Percentiles rank a stretch among this genome's conserved stretches.
Evolutionary conservation across 2,797 vertebrate genomes (phyloP).

Genomic region (Alca torda): DNA sequence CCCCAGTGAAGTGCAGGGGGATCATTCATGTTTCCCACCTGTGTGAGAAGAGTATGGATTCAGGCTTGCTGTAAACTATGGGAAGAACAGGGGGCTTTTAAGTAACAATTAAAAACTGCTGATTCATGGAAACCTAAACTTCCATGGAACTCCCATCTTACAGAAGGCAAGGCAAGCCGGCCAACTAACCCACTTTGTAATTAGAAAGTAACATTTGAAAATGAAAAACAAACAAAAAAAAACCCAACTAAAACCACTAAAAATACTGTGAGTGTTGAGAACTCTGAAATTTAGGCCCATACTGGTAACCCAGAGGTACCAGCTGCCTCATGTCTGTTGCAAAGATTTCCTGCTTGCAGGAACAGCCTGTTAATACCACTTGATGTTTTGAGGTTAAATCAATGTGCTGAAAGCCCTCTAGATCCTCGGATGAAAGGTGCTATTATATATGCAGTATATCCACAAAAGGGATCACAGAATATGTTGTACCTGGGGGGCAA

Average conservation of each 20-base stretch:
- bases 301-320: not conserved
- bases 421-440: not conserved
- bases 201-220: not conserved
- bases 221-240: not conserved
- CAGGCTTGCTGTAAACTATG: not conserved
- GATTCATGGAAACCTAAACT: not conserved
- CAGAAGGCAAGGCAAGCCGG: not conserved
- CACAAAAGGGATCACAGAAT: not conserved
- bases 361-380: not conserved
- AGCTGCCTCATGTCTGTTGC: not conserved
- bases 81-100: not conserved
- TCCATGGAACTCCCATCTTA: not conserved
- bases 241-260: too few relatives aligned
- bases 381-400: conserved; percentile 27
- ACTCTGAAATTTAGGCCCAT: not conserved
- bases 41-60: not conserved
- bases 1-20: not conserved
- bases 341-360: not conserved
- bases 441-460: not conserved
- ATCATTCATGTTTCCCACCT: not conserved
- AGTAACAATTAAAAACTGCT: not conserved
- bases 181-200: not conserved
- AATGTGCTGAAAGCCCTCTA: not conserved
- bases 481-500: not conserved
- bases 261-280: not conserved